Base-by-base conservation (phyloP, 2,113 vertebrate genomes). In the Gavia stellata region DNA sequence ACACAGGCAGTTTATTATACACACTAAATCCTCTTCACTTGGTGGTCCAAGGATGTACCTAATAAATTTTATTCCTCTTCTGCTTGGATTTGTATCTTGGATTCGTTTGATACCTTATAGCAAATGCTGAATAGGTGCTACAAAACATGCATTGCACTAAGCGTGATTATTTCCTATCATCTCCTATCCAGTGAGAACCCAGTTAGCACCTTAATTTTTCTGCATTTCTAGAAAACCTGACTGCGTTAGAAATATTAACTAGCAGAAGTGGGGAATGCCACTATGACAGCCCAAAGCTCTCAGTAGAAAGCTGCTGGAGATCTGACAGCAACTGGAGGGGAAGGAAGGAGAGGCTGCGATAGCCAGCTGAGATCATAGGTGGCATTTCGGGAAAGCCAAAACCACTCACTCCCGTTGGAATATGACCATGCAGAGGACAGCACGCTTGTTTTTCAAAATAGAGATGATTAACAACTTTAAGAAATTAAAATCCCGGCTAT, bases 1-100 rank as follows among this genome's bases (percentile, higher is more conserved):
- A 65, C 84, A 16, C 78, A 36, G 88, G 94, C 92, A 72, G 67
- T 23, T 94, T 78, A 53, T 91, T 97, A 29, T 49, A 85, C 85
- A 86, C 23, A 36, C 78, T 81, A 81, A 94, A 83, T 86, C 93
- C 94, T 96, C 93, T 71, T 52, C 17, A 7, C 83, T 66, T 10
- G 50, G 87, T 49, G 94, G 95, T 92, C 89, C 81, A 21, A 28
- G 65, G 85, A 79, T 88, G 83, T 92, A 40, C 81, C 56, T 81
- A 49, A 88, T 58, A 68, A n/a, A 10, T 90, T 95, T 91, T 78
- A 11, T 45, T 95, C 68, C 49, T 83, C 56, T 67, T 40, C 33
- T 29, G 81, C 84, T 92, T 18, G 59, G 66, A 14, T 90, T 62
- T 82, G 73, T 38, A 3, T 13, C 6, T 17, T 28, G 66, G 81